These are phyloP conservation scores for Poecilia picta DNA, from an alignment of 2,797 vertebrate genomes.

Conservation along the genomic window DNA sequence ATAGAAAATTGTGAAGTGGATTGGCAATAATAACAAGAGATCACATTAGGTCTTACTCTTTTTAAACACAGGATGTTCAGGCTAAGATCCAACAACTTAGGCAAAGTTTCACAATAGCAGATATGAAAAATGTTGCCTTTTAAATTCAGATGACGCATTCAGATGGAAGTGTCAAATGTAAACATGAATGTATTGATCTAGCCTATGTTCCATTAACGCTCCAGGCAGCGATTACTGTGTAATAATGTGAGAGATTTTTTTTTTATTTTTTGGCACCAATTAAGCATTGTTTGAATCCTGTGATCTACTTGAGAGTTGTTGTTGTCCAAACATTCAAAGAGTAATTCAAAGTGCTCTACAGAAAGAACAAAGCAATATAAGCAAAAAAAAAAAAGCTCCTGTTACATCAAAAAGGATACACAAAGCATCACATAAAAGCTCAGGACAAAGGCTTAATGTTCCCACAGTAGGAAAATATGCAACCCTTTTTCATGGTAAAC, in stretches of 20 bases:
- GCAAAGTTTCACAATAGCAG: neutral
- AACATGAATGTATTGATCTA: neutral
- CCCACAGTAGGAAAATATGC: no score
- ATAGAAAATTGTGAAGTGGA: neutral
- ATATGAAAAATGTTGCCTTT: neutral
- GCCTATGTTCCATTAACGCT: neutral
- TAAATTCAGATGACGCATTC: neutral
- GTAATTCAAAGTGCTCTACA: neutral
- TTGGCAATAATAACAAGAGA: neutral
- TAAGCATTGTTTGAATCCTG: neutral
- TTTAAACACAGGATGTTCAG: neutral
- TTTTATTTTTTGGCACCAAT: neutral
- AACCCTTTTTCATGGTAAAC: no score
- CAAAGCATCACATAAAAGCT: neutral
- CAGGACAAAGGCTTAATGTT: neutral
- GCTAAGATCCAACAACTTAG: neutral
- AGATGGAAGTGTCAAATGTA: neutral
- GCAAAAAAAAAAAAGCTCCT: neutral
- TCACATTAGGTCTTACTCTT: neutral
- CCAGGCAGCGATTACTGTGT: neutral
- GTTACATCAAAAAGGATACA: neutral
- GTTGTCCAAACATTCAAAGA: neutral
- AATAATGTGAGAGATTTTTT: neutral
- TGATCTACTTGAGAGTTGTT: neutral
- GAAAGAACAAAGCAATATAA: neutral